A percentile compares a stretch with the other conserved stretches of the same genome.
phyloP scores from a whole-genome alignment of 2,888 invertebrate species.

The Salticus scenicus region DNA sequence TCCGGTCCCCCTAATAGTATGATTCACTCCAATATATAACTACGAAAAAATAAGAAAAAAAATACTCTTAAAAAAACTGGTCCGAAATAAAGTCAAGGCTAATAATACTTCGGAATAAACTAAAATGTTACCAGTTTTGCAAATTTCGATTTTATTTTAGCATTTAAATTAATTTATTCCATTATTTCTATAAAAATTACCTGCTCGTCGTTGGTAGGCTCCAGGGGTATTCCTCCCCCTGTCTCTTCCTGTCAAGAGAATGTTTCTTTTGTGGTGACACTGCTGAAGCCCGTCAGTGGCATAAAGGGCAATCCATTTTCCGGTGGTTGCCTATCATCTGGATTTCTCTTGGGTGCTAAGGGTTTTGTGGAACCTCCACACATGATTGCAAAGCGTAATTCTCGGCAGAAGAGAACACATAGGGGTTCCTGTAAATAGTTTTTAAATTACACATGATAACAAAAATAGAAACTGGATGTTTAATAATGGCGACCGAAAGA shows the following conservation, averaged over 20 bases:
- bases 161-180: too few relatives aligned
- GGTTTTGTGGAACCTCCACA: slow-evolving; percentile 72
- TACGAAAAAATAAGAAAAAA: too few relatives aligned
- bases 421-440: slow-evolving; percentile 71
- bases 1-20: too few relatives aligned
- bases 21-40: too few relatives aligned
- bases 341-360: slow-evolving; percentile 54
- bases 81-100: too few relatives aligned
- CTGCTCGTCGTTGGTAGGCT: slow-evolving; percentile 62
- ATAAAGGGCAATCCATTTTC: slow-evolving; percentile 72
- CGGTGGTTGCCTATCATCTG: slow-evolving; percentile 44
- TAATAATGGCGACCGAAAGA: neutral
- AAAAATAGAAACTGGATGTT: neutral
- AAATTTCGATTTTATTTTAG: too few relatives aligned
- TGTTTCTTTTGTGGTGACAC: slow-evolving; percentile 66
- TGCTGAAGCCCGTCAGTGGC: slow-evolving; percentile 71
- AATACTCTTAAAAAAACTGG: too few relatives aligned
- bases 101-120: too few relatives aligned
- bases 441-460: too few relatives aligned
- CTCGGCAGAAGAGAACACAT: slow-evolving; percentile 72
- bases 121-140: too few relatives aligned
- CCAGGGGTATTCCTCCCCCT: slow-evolving; percentile 57
- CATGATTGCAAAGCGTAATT: slow-evolving; percentile 72
- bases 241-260: slow-evolving; percentile 71
- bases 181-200: too few relatives aligned